Evolutionary conservation across 92 coral and sea anemone genomes (phyloP).

Genomic region (Actinernus sp.): DNA sequence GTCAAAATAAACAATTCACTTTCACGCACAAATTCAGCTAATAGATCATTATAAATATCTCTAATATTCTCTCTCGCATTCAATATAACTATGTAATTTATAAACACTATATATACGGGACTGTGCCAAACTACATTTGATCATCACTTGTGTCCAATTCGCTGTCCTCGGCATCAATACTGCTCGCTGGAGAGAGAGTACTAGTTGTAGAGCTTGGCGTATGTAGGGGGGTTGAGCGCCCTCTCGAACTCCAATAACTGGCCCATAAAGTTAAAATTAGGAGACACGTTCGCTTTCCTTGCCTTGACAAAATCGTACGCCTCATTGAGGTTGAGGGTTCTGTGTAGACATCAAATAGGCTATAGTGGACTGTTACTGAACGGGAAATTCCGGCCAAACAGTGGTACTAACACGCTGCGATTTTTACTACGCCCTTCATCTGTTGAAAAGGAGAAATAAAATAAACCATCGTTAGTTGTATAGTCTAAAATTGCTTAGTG

Average conservation of each 20-base stretch:
- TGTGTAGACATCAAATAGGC: constrained; percentile 92
- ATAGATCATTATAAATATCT: constrained; percentile 1
- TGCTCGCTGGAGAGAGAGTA: constrained; percentile 78
- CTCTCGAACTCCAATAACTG: constrained; percentile 95
- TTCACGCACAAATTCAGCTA: too few relatives aligned
- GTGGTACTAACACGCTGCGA: constrained; percentile 88
- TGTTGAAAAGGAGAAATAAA: constrained; percentile 33
- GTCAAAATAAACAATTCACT: too few relatives aligned
- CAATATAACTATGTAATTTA: background rate
- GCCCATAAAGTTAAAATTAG: constrained; percentile 99
- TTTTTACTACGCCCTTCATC: constrained; percentile 91
- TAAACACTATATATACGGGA: background rate
- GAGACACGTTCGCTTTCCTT: constrained; percentile 95
- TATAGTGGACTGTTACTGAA: constrained; percentile 92
- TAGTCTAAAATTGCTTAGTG: constrained; percentile 1
- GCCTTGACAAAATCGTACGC: constrained; percentile 98
- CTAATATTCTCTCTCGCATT: background rate
- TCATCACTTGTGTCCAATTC: constrained; percentile 44
- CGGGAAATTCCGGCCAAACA: constrained; percentile 97
- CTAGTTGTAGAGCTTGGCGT: constrained; percentile 90
- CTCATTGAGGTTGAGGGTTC: constrained; percentile 83
- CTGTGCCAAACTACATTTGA: background rate
- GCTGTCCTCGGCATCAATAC: constrained; percentile 70
- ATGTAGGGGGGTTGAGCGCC: constrained; percentile 70
- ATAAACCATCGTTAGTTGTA: background rate